These are phyloP conservation scores for Ptychoptera contaminata DNA, from an alignment of 2,888 invertebrate species.

Conservation along the genomic window DNA sequence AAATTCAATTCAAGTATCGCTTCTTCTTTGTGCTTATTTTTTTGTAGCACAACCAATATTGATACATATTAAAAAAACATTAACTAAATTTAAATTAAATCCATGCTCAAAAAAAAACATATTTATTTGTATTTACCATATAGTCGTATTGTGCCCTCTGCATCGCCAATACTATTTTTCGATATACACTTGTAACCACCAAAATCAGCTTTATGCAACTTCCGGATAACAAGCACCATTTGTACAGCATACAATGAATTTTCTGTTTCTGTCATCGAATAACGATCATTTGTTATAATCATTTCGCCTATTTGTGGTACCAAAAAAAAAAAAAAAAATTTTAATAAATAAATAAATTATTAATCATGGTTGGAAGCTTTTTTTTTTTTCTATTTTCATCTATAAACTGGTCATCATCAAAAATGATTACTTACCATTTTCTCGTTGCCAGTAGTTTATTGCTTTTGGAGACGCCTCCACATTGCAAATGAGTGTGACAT, in stretches of 20 bases:
- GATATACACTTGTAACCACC: slow-evolving; percentile 85
- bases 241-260: slow-evolving; percentile 71
- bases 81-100: no score
- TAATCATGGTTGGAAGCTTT: no score
- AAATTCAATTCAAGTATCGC: no score
- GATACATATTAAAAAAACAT: no score
- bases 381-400: no score
- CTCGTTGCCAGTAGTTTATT: slow-evolving; percentile 88
- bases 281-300: slow-evolving; percentile 79
- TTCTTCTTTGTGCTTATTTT: no score
- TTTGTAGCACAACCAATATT: no score
- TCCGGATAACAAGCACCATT: slow-evolving; percentile 62
- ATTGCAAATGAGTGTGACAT: slow-evolving; percentile 71
- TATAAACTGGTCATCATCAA: background rate
- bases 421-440: slow-evolving; percentile 51
- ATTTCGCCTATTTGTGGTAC: slow-evolving; percentile 51
- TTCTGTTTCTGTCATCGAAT: slow-evolving; percentile 64
- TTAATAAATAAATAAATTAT: no score
- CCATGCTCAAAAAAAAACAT: no score
- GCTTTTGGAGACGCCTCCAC: slow-evolving; percentile 87
- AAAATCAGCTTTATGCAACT: slow-evolving; percentile 59
- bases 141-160: slow-evolving; percentile 74
- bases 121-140: slow-evolving; percentile 60
- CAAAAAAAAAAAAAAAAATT: no score
- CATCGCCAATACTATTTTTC: slow-evolving; percentile 82